Base-by-base conservation (phyloP, 2,888 invertebrate genomes). In the Monoplex corrugatus region DNA sequence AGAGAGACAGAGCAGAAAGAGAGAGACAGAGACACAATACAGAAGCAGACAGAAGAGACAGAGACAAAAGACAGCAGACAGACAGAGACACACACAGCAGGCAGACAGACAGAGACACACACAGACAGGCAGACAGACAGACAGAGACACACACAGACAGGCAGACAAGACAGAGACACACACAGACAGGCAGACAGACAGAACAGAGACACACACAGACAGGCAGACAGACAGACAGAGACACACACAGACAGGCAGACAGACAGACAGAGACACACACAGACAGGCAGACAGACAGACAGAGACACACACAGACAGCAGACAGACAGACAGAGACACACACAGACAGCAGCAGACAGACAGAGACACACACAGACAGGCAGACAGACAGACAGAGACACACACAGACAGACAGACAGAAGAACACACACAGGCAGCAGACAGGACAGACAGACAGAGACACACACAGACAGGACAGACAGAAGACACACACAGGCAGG, bases 11-110 rank as follows among this genome's bases (percentile, higher is more conserved):
- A 57, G 28, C 19, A 57, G 57, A 57, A 10, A 57, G 10, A 57
- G 57, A 57, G 57, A 10, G 10, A 57, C 2, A 57, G 57, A 57
- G 50, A 57, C 19, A 57, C 19, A n/a, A 57, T 16, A 57, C 10
- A 57, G 57, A 57, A 10, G 28, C 19, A 57, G 57, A 50, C 10
- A 50, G 50, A 50, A 50, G 50, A 50, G 50, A 50, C 10, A 50
- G 50, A 50, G 50, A 50, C 10, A 50, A 19, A 50, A 35, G 75
- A 35, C 13, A 75, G 75, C n/a, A 75, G 75, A 75, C 35, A 75
- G 75, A 75, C 35, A 75, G 75, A 75, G 75, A 75, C 35, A 75
- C 35, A 75, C 35, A 75, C 35, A 75, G 75, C n/a, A 75, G 75
- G 35, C 35, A 75, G 75, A 75, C 35, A 75, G 75, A 38, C 35